Conservation (phyloP, 2,797 vertebrate genomes). For the Eidolon dupreanum region DNA sequence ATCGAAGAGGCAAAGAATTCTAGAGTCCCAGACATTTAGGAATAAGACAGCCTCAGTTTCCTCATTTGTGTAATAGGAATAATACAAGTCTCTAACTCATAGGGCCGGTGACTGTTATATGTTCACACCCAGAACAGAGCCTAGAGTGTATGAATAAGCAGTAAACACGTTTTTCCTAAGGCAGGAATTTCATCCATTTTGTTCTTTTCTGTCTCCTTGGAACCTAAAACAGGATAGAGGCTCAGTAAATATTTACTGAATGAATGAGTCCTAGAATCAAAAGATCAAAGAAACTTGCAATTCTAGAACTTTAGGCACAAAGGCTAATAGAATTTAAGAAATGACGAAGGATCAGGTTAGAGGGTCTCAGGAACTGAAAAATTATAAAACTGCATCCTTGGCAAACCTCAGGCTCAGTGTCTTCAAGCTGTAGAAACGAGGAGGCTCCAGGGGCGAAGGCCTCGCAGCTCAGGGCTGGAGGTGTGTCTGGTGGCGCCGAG, state of each 20-base stretch:
- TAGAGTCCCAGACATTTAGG: neutral
- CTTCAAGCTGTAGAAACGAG: neutral
- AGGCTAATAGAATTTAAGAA: neutral
- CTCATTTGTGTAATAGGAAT: neutral
- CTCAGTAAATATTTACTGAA: neutral
- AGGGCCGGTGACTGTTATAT: no score
- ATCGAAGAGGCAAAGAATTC: neutral
- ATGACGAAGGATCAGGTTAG: accelerated
- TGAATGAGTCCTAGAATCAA: neutral
- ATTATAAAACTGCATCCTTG: neutral
- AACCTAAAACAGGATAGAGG: neutral
- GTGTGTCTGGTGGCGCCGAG: neutral
- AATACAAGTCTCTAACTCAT: neutral
- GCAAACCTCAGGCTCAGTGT: neutral
- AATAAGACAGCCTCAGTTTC: neutral
- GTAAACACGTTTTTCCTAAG: neutral
- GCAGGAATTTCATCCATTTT: neutral
- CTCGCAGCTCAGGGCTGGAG: neutral
- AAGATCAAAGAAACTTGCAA: neutral
- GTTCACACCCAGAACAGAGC: neutral
- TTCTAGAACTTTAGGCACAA: neutral
- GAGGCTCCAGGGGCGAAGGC: neutral
- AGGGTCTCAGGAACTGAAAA: neutral
- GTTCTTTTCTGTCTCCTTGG: neutral
- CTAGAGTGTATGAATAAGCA: accelerated